These are phyloP conservation scores for Sphaerophoria taeniata DNA, from an alignment of 2,888 invertebrate species.

Conservation along the genomic window DNA sequence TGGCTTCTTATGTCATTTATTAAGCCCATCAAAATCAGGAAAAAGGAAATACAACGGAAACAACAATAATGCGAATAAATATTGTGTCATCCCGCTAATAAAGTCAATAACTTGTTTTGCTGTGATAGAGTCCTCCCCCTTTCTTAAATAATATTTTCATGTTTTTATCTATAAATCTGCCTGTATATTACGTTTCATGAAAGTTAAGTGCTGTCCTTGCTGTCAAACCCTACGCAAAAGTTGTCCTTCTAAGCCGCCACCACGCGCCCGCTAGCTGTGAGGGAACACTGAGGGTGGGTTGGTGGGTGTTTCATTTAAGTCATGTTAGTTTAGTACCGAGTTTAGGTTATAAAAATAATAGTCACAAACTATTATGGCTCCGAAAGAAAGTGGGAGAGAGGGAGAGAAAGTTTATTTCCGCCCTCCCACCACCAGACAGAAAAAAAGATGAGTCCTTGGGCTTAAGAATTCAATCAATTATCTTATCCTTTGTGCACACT, in stretches of 20 bases:
- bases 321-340: conserved; percentile 54
- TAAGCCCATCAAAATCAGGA: conserved; percentile 39
- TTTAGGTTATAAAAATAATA: conserved; percentile 72
- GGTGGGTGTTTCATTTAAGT: conserved; percentile 31
- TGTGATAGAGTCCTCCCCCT: conserved; percentile 53
- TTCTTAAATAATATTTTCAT: background rate
- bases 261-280: conserved; percentile 52
- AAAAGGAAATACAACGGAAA: conserved; percentile 46
- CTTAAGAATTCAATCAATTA: conserved; percentile 72
- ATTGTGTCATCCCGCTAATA: conserved; percentile 73
- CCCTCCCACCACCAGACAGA: background rate
- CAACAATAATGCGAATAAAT: conserved; percentile 70
- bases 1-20: conserved; percentile 53
- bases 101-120: conserved; percentile 62
- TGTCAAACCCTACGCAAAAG: conserved; percentile 3
- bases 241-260: background rate
- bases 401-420: background rate
- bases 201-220: too few relatives aligned
- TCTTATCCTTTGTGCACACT: conserved; percentile 71
- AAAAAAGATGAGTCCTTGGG: conserved; percentile 27
- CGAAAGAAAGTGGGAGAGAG: conserved; percentile 24
- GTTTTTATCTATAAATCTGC: background rate
- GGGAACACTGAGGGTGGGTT: conserved; percentile 47
- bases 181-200: background rate
- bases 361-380: conserved; percentile 67